Conservation (phyloP, 1,140 invertebrate species). For the Chironomus striatipennis region DNA sequence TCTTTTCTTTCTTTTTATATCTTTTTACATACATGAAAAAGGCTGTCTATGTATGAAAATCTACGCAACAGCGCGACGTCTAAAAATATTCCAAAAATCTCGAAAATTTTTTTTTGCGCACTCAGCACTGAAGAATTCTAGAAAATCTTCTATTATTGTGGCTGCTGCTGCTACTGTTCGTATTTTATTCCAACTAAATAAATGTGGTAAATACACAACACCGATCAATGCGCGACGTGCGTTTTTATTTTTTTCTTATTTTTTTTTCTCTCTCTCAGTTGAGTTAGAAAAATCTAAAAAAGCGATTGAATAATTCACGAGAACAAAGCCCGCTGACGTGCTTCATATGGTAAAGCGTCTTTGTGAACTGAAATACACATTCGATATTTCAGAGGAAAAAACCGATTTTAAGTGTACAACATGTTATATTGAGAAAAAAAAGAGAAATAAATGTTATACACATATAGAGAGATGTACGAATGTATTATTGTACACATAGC, state of each 20-base stretch:
- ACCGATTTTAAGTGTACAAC: not conserved
- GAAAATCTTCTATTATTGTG: not conserved
- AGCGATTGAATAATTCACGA: constrained; percentile 4
- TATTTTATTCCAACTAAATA: not conserved
- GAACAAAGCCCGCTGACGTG: constrained; percentile 20
- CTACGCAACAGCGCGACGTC: constrained; percentile 4
- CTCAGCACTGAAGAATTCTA: not conserved
- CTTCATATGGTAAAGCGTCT: constrained; percentile 20
- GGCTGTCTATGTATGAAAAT: not conserved
- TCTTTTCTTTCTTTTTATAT: too few species aligned
- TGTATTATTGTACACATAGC: not conserved
- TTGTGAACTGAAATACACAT: constrained; percentile 21
- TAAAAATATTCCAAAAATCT: constrained; percentile 15
- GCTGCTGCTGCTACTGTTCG: not conserved
- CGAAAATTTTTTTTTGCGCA: constrained; percentile 1
- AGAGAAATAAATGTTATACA: constrained; percentile 14
- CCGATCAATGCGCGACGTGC: not conserved
- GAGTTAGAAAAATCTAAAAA: not conserved
- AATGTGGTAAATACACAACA: not conserved
- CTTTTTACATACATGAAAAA: not conserved
- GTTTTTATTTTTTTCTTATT: not conserved
- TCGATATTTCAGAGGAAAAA: not conserved
- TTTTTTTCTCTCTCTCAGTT: not conserved
- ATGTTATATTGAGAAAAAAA: not conserved
- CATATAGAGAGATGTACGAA: not conserved